Evolutionary conservation across 2,797 vertebrate species (phyloP).

Genomic region (Alauda arvensis): DNA sequence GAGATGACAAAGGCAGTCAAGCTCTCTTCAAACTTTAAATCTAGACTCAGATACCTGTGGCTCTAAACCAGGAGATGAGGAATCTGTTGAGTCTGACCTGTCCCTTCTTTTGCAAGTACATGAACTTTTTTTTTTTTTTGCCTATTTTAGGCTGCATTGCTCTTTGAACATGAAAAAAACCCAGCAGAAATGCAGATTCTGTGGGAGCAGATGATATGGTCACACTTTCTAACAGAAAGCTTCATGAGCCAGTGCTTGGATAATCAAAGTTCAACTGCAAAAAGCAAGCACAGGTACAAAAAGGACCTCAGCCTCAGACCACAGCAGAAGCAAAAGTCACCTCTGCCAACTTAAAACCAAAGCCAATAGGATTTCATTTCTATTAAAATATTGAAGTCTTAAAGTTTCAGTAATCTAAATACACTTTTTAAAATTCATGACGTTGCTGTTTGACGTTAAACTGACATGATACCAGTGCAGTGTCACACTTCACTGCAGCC

Average conservation of each 20-base stretch:
- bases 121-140: background rate
- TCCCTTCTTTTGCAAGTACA: conserved; percentile 10
- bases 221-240: conserved; percentile 15
- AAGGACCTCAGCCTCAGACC: conserved; percentile 46
- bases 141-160: conserved; percentile 26
- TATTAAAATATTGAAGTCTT: conserved; percentile 60
- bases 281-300: conserved; percentile 46
- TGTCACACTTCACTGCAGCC: conserved; percentile 18
- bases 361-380: conserved; percentile 37
- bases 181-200: conserved; percentile 5
- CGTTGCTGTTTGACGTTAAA: conserved; percentile 36
- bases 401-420: conserved; percentile 59
- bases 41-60: conserved; percentile 22
- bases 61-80: conserved; percentile 37
- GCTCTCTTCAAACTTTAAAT: conserved; percentile 55
- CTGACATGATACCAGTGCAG: conserved; percentile 35
- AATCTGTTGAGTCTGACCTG: conserved; percentile 38
- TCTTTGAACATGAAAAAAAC: background rate
- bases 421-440: conserved; percentile 43
- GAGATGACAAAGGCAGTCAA: conserved; percentile 56
- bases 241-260: conserved; percentile 18
- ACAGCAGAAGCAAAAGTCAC: conserved; percentile 46
- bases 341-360: conserved; percentile 46
- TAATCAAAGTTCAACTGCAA: conserved; percentile 42
- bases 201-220: background rate